Conservation (phyloP, 2,113 vertebrate species). For the Pomatorhinus ruficollis region DNA sequence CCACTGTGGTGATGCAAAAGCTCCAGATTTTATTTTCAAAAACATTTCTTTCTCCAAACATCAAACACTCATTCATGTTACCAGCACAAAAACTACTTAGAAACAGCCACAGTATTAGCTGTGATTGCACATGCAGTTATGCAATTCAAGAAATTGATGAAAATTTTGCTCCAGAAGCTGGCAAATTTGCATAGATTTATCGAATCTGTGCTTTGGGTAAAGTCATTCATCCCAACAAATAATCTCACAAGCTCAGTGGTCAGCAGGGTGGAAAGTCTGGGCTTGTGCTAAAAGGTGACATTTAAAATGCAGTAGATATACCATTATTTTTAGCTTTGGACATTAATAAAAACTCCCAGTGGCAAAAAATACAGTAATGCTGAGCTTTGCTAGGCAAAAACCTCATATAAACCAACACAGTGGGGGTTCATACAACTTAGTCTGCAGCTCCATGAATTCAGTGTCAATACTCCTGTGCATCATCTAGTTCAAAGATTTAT, state of each 20-base stretch:
- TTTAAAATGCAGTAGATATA: background rate
- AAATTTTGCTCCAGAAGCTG: background rate
- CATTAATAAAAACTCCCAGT: background rate
- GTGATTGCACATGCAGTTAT: background rate
- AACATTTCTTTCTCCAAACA: background rate
- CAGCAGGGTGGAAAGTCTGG: background rate
- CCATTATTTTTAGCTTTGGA: background rate
- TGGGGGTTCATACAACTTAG: fast-evolving
- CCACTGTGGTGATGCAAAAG: background rate
- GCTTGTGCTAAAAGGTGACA: background rate
- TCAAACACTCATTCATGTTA: background rate
- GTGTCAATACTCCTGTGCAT: background rate
- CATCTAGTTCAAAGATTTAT: background rate
- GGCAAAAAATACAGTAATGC: background rate
- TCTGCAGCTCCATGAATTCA: background rate
- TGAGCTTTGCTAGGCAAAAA: background rate
- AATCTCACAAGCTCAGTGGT: background rate
- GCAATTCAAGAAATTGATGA: background rate
- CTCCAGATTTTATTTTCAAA: background rate
- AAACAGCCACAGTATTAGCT: background rate
- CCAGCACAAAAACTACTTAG: background rate
- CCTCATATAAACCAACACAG: background rate
- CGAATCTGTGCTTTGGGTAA: background rate
- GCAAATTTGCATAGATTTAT: background rate
- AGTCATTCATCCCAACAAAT: background rate